Conservation (phyloP, 2,888 invertebrate genomes). For the Aphidoletes aphidimyza region DNA sequence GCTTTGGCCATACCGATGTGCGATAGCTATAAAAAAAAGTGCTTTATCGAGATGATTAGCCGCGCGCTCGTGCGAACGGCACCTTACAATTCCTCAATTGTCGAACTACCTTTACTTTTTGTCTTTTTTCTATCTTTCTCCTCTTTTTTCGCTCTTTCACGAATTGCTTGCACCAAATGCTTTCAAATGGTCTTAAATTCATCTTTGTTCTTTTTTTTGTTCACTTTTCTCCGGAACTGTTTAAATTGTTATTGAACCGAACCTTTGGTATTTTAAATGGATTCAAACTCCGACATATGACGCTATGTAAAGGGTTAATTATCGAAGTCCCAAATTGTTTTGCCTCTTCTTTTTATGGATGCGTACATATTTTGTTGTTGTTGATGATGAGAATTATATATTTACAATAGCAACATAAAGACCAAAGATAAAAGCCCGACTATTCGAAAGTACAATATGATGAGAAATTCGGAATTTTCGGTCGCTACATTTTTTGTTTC, state of each 20-base stretch:
- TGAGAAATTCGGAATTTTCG: too few relatives aligned
- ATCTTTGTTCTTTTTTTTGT: background rate
- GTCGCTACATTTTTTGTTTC: too few relatives aligned
- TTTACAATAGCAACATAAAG: too few relatives aligned
- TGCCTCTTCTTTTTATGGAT: background rate
- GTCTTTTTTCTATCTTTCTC: background rate
- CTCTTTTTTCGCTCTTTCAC: background rate
- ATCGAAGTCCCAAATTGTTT: background rate
- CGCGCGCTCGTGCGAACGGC: background rate
- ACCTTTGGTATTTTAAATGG: background rate
- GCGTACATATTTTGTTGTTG: background rate
- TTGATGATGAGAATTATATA: background rate
- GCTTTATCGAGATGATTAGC: constrained; percentile 1
- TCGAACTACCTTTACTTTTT: background rate
- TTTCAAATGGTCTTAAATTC: background rate
- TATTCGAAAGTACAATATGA: too few relatives aligned
- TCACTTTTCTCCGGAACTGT: background rate
- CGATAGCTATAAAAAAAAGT: background rate
- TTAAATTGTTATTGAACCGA: background rate
- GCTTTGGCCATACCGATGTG: background rate
- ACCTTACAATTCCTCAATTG: background rate
- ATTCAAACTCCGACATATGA: background rate
- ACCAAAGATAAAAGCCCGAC: too few relatives aligned
- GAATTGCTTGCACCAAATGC: background rate
- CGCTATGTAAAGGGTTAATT: background rate